These are phyloP conservation scores for Rhizomys pruinosus DNA, from an alignment of 2,113 vertebrate genomes.

Conservation along the genomic window DNA sequence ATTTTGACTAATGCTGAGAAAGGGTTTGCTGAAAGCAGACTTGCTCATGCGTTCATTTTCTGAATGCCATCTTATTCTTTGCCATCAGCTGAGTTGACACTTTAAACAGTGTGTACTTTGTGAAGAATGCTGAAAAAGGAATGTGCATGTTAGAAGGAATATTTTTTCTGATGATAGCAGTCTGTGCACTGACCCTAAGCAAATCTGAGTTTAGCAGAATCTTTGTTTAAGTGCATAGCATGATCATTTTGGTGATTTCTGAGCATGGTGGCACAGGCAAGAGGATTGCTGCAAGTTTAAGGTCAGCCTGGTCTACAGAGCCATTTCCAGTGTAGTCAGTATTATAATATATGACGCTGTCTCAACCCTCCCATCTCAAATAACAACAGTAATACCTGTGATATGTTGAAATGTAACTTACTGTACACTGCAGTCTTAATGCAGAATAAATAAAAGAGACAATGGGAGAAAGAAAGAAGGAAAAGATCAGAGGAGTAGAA, in stretches of 20 bases:
- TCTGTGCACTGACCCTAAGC: background rate
- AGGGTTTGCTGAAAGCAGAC: slow-evolving; percentile 61
- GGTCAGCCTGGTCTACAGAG: background rate
- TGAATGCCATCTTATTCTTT: slow-evolving; percentile 66
- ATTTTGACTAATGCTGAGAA: slow-evolving; percentile 64
- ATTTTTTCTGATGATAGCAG: background rate
- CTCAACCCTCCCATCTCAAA: background rate
- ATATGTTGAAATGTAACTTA: background rate
- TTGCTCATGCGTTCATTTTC: slow-evolving; percentile 61
- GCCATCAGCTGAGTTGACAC: slow-evolving; percentile 68
- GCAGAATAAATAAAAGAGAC: too few species aligned
- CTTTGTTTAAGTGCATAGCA: background rate
- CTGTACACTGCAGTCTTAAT: background rate
- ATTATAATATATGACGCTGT: too few species aligned
- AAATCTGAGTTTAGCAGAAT: slow-evolving; percentile 35
- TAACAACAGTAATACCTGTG: background rate
- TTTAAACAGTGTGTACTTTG: slow-evolving; percentile 66
- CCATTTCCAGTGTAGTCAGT: too few species aligned
- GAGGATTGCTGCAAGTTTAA: background rate
- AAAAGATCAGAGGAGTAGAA: background rate
- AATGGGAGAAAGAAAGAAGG: too few species aligned
- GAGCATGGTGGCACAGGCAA: background rate
- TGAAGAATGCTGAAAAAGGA: slow-evolving; percentile 51
- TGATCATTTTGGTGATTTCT: background rate
- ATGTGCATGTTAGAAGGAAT: background rate